phyloP scores from a whole-genome alignment of 2,888 invertebrate genomes.

The Polia nebulosa region DNA sequence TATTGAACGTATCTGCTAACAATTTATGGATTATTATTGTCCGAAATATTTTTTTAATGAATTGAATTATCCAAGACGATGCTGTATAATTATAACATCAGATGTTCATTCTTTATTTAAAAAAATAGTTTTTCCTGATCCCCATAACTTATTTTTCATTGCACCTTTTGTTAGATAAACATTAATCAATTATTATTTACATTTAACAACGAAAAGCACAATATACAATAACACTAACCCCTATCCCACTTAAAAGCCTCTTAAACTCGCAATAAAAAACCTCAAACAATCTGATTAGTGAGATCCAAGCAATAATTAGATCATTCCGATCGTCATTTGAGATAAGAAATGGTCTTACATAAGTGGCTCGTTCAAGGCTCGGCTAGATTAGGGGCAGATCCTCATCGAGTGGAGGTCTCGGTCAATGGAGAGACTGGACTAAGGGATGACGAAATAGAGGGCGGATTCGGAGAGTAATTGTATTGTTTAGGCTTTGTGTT shows the following conservation, averaged over 20 bases:
- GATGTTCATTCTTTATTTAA: too few relatives aligned
- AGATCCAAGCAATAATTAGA: conserved; percentile 60
- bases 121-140: too few relatives aligned
- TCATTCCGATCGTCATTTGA: conserved; percentile 58
- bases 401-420: conserved; percentile 59
- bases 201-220: too few relatives aligned
- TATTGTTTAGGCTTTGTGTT: conserved; percentile 30
- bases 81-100: too few relatives aligned
- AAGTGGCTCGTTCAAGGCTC: conserved; percentile 55
- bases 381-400: conserved; percentile 60
- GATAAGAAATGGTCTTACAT: conserved; percentile 55
- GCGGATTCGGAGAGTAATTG: conserved; percentile 29
- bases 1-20: too few relatives aligned
- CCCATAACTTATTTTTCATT: too few relatives aligned
- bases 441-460: conserved; percentile 25
- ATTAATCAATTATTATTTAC: too few relatives aligned
- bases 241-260: conserved; percentile 4
- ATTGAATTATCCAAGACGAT: too few relatives aligned
- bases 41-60: too few relatives aligned
- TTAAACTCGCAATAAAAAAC: conserved; percentile 34
- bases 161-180: too few relatives aligned
- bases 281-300: conserved; percentile 36
- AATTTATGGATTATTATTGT: too few relatives aligned
- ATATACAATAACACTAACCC: background rate
- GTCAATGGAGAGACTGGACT: conserved; percentile 50